Evolutionary conservation across 2,888 invertebrate species (phyloP).

Genomic region (Drosophila nigricruria): DNA sequence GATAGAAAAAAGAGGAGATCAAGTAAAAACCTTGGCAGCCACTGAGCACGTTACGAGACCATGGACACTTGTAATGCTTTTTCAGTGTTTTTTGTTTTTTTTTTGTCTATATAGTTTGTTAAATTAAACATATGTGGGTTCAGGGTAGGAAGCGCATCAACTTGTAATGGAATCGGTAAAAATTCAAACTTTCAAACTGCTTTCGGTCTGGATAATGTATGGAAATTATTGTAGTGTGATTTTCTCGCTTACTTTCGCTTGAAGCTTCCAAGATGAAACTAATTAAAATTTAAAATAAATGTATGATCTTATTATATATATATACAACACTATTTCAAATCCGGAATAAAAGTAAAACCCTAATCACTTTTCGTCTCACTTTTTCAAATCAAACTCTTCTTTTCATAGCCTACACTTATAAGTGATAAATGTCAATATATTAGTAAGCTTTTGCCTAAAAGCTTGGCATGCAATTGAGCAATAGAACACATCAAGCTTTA

Average conservation of each 20-base stretch:
- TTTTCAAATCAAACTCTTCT: no score
- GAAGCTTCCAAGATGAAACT: no score
- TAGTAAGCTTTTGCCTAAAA: no score
- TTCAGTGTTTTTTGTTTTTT: not conserved
- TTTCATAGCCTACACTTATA: not conserved
- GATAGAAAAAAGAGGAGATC: conserved; percentile 11
- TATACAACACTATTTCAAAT: not conserved
- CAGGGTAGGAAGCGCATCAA: no score
- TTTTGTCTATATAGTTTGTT: not conserved
- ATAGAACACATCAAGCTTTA: not conserved
- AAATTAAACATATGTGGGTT: not conserved
- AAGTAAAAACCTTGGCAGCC: conserved; percentile 40
- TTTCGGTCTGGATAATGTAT: not conserved
- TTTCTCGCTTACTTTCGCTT: no score
- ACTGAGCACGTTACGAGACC: conserved; percentile 38
- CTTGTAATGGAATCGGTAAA: not conserved
- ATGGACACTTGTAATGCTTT: conserved; percentile 26
- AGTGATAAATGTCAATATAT: not conserved
- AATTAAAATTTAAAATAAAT: no score
- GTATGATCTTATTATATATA: no score
- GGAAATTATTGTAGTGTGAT: no score
- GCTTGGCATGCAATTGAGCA: no score
- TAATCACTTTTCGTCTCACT: not conserved
- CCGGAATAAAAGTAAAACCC: not conserved
- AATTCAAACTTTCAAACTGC: no score